Conservation (phyloP, 1,140 invertebrate genomes). For the Macrotrachela quadricornifera region DNA sequence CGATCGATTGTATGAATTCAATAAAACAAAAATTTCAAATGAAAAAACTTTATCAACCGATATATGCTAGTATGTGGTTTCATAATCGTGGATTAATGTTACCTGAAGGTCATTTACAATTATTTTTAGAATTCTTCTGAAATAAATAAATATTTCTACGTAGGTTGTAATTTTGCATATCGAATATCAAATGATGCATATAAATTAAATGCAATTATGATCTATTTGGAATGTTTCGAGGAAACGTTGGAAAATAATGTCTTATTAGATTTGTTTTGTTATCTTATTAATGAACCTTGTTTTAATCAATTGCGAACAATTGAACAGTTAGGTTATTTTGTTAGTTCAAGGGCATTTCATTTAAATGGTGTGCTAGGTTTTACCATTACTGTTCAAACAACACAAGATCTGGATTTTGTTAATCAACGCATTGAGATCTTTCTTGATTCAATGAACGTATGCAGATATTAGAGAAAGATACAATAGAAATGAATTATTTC, state of each 20-base stretch:
- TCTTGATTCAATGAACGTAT: too few relatives aligned
- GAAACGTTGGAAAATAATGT: conserved; percentile 58
- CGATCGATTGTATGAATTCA: too few relatives aligned
- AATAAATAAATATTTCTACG: too few relatives aligned
- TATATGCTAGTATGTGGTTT: too few relatives aligned
- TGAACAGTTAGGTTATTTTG: conserved; percentile 82
- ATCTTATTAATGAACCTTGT: conserved; percentile 70
- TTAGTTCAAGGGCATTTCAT: conserved; percentile 57
- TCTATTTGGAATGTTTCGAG: conserved; percentile 65
- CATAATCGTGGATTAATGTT: too few relatives aligned
- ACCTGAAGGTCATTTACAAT: too few relatives aligned
- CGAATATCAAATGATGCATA: conserved; percentile 47
- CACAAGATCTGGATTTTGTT: conserved; percentile 54
- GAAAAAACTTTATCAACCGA: too few relatives aligned
- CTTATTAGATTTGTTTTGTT: conserved; percentile 58
- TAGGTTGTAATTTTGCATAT: conserved; percentile 50
- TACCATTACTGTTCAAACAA: conserved; percentile 67
- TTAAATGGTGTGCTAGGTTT: conserved; percentile 63
- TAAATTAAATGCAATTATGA: conserved; percentile 58
- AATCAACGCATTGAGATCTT: conserved; percentile 66
- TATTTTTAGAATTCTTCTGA: too few relatives aligned
- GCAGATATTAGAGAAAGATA: conserved; percentile 40
- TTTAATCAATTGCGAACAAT: conserved; percentile 69
- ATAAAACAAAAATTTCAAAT: too few relatives aligned
- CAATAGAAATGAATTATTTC: too few relatives aligned